These are phyloP conservation scores for Cheilosia scutellata DNA, from an alignment of 2,888 invertebrate genomes.

Conservation along the genomic window DNA sequence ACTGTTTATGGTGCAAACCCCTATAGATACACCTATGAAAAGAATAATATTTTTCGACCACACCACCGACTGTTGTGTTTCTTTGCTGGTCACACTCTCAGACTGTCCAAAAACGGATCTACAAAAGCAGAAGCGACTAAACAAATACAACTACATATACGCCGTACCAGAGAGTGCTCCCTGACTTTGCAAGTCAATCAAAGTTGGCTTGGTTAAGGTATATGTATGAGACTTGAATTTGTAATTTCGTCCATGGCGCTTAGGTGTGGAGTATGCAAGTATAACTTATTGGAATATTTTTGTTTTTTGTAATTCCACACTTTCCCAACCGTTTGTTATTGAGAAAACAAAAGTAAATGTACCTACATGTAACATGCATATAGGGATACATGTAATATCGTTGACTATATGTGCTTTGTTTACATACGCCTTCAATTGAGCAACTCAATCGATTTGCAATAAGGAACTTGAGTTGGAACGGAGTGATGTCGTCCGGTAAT, in stretches of 20 bases:
- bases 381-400: background rate
- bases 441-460: slow-evolving; percentile 44
- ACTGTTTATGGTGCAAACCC: slow-evolving; percentile 43
- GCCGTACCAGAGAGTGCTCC: background rate
- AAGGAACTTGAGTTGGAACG: slow-evolving; percentile 26
- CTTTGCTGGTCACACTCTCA: slow-evolving; percentile 67
- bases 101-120: slow-evolving; percentile 70
- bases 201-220: slow-evolving; percentile 61
- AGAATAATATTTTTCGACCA: slow-evolving; percentile 21
- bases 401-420: slow-evolving; percentile 50
- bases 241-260: slow-evolving; percentile 66
- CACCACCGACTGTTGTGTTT: slow-evolving; percentile 29
- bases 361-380: background rate
- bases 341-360: slow-evolving; percentile 39
- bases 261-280: slow-evolving; percentile 46
- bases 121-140: slow-evolving; percentile 42
- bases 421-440: slow-evolving; percentile 22
- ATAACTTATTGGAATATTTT: slow-evolving; percentile 26
- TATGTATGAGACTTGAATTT: slow-evolving; percentile 63
- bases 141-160: background rate
- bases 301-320: slow-evolving; percentile 37
- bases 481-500: slow-evolving; percentile 33
- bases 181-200: slow-evolving; percentile 52
- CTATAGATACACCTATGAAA: slow-evolving; percentile 2
- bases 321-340: slow-evolving; percentile 44